A percentile compares a stretch with the other conserved stretches of the same genome.
These are phyloP conservation scores for Amphipoea oculea DNA, from an alignment of 2,888 invertebrate genomes.

Conservation along the genomic window DNA sequence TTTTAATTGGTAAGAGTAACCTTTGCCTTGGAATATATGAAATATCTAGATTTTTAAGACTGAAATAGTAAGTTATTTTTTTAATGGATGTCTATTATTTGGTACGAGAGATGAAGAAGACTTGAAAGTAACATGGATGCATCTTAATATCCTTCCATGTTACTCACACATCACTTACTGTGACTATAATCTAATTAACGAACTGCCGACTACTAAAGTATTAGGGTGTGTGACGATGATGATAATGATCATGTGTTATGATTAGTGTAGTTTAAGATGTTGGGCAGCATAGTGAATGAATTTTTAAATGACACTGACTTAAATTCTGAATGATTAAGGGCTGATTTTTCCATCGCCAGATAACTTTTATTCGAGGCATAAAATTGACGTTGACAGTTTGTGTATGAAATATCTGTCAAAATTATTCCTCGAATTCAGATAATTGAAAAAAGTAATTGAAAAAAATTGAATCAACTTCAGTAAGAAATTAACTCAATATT, in stretches of 20 bases:
- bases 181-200: neutral
- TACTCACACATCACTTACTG: neutral
- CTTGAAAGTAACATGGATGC: neutral
- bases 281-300: neutral
- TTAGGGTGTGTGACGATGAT: neutral
- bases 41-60: conserved; percentile 1
- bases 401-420: too few relatives aligned
- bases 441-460: too few relatives aligned
- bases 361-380: too few relatives aligned
- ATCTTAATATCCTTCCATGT: neutral
- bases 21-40: neutral
- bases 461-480: too few relatives aligned
- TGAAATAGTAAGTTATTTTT: neutral
- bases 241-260: neutral
- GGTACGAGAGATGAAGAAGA: neutral
- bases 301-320: neutral
- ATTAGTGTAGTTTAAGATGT: neutral
- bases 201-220: neutral
- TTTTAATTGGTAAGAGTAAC: neutral
- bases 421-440: too few relatives aligned
- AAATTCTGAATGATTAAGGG: too few relatives aligned
- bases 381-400: too few relatives aligned
- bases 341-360: too few relatives aligned
- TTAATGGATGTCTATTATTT: neutral
- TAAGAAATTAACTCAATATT: too few relatives aligned